Conservation (phyloP, 1,140 invertebrate genomes). For the Scaptodrosophila lebanonensis region DNA sequence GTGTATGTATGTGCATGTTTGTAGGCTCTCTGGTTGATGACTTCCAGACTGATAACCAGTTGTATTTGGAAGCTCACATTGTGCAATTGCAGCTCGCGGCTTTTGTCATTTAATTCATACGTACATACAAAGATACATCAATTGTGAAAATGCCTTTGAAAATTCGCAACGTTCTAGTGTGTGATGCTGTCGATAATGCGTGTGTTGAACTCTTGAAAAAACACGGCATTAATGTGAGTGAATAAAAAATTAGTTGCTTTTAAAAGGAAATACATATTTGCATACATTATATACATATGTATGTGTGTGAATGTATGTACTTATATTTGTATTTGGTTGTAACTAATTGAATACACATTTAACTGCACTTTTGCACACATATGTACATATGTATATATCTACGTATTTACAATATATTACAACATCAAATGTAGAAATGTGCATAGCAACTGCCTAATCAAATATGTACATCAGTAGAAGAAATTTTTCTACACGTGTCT, state of each 20-base stretch:
- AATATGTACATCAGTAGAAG: no score
- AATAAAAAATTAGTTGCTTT: no score
- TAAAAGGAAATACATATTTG: background rate
- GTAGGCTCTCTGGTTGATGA: slow-evolving; percentile 35
- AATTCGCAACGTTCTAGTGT: slow-evolving; percentile 88
- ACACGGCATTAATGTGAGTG: slow-evolving; percentile 86
- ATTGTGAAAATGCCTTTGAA: slow-evolving; percentile 76
- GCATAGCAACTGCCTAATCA: no score
- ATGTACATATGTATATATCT: slow-evolving; percentile 1
- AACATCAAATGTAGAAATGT: background rate
- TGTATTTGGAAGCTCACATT: slow-evolving; percentile 26
- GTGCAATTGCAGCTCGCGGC: slow-evolving; percentile 8
- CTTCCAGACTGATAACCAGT: slow-evolving; percentile 37
- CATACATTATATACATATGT: background rate
- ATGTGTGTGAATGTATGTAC: background rate
- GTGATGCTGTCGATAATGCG: slow-evolving; percentile 92
- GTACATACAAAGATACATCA: background rate
- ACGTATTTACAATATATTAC: slow-evolving; percentile 6
- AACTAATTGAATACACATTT: no score
- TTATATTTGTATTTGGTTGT: no score
- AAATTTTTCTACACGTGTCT: slow-evolving; percentile 5
- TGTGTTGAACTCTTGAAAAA: slow-evolving; percentile 88
- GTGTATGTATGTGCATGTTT: background rate
- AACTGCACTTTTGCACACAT: no score
- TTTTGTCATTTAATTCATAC: background rate